Conservation (phyloP, 1,140 invertebrate genomes). For the Leptinotarsa defecta region DNA sequence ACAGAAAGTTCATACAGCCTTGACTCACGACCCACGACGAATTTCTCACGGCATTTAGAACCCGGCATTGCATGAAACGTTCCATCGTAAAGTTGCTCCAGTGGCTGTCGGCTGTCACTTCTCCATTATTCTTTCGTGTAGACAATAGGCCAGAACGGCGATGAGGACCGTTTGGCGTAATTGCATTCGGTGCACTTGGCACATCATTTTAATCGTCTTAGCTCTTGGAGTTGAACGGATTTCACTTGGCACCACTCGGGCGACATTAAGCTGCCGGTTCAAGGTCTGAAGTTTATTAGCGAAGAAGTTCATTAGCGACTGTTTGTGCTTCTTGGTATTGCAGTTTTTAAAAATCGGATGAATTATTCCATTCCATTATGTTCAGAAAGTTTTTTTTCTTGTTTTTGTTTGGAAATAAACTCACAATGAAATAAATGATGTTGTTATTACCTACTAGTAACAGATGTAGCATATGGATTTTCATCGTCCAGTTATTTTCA, state of each 20-base stretch:
- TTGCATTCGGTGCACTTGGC: constrained; percentile 5
- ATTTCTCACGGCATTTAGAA: neutral
- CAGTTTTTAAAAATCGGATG: too few relatives aligned
- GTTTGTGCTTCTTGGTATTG: too few relatives aligned
- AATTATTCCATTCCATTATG: too few relatives aligned
- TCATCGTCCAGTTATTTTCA: too few relatives aligned
- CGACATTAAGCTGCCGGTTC: neutral
- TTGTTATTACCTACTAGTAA: too few relatives aligned
- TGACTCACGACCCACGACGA: neutral
- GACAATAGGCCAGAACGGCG: neutral
- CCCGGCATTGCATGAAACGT: neutral
- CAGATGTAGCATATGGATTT: too few relatives aligned
- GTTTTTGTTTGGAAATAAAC: too few relatives aligned
- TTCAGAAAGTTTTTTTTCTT: too few relatives aligned
- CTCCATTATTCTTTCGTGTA: neutral
- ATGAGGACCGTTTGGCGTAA: constrained; percentile 7
- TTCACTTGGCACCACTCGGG: neutral
- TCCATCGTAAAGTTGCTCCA: neutral
- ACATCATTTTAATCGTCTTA: constrained; percentile 4
- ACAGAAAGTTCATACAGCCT: neutral
- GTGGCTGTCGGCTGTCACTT: constrained; percentile 4
- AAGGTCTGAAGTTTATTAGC: neutral
- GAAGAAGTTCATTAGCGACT: too few relatives aligned
- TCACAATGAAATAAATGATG: too few relatives aligned
- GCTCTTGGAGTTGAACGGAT: neutral